Base-by-base conservation (phyloP, 2,888 invertebrate species). In the Trissolcus japonicus region DNA sequence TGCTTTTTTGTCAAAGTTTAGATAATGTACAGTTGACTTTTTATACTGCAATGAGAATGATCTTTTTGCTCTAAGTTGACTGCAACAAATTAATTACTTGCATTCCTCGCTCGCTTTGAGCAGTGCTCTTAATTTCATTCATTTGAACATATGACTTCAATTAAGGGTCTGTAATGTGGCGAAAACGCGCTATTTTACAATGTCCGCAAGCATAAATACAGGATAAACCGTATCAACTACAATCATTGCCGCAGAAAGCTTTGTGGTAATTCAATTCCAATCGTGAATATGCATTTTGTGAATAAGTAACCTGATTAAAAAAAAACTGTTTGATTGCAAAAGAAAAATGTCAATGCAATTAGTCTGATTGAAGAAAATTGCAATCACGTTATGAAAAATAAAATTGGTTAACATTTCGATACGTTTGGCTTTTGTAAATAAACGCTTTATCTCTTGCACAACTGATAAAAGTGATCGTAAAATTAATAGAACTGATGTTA, bases 121-220 rank as follows among this genome's bases (percentile, higher is more conserved):
- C 46, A 13, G 43, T 53, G 71, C 43, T 63, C 63, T 63, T 63
- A 63, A 59, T 71, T 71, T 71, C 53, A 71, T 63, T 71, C 71
- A 71, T 71, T 63, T 53, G 29, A 63, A 71, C 71, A 71, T 63
- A 56, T 59, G 71, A 63, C 63, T 71, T 59, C 63, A 71, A 71
- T 71, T 63, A 71, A 63, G 46, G 59, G 43, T 55, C 57, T 19
- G 53, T 56, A 62, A 62, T 62, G 71, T 46, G 51, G 57, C 51
- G 62, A 71, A 71, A 71, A 62, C 19, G 41, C 57, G 51, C 43
- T 25, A 71, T 62, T 71, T 57, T 48, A 40, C 25, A 55, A 19
- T 35, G 19, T 25, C 2, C 51, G n/a, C 21, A 25, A 14, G n/a
- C 46, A 57, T 67, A 61, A 54, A 61, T 68, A 9, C 46, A 16